Evolutionary conservation across 2,888 invertebrate genomes (phyloP), one percentile per base, ranked within the genome.

Genomic region (Perizoma affinitatum): DNA sequence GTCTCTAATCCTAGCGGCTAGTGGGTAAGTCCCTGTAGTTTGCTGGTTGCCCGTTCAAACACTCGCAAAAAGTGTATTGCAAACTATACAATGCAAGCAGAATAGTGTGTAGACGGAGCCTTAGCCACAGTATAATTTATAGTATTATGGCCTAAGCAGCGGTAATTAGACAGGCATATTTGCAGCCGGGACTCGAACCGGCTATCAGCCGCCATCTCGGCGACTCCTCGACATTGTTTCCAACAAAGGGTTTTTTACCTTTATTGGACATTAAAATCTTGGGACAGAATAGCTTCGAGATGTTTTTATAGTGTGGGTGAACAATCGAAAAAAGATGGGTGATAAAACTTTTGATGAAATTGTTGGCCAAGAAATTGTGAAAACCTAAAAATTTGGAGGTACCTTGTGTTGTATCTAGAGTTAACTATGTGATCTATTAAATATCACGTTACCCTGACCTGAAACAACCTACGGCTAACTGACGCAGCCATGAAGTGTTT

Each of bases 81-180:
- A 22, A 22, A 3, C 1, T 22, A 22, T 22, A 22, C 22, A 22
- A 22, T 3, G 49, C 49, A 49, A 38, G 22, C 36, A 7, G 38
- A 38, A n/a, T n/a, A n/a, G 11, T 46, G 44, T 61, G 61, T 41
- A 11, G 35, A 51, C 43, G 11, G 8, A 48, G 51, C 51, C 6
- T 62, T 51, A 51, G 10, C 11, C 41, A 46, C 44, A 61, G 66
- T 66, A 65, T 71, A 68, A 50, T 34, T 50, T 42, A 57, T 35
- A 54, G 58, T 47, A 51, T 10, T 42, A 45, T 33, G 33, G 48
- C 70, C 69, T 78, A 76, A 80, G 75, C 76, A 74, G 66, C 67
- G 73, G 82, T 86, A 88, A 88, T 88, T 87, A 88, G 82, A 68
- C 71, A 75, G 76, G 80, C 82, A 82, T 84, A 86, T 87, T 84